Evolutionary conservation across 2,797 vertebrate species (phyloP).

Genomic region (Valencia hispanica): DNA sequence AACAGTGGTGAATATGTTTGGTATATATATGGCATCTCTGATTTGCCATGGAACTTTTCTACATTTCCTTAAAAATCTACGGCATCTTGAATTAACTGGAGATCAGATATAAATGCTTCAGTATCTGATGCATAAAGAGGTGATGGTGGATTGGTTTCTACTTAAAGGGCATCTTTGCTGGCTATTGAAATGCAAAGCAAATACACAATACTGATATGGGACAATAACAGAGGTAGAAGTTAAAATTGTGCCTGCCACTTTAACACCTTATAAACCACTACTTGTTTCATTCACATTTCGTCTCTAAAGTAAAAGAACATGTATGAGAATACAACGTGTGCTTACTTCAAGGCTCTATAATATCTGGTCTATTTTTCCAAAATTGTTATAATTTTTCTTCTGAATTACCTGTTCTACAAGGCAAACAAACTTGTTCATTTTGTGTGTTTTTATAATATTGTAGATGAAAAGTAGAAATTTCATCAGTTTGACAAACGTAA

Average conservation of each 20-base stretch:
- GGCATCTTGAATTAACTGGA: not conserved
- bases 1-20: not conserved
- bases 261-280: too few species aligned
- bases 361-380: not conserved
- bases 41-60: too few species aligned
- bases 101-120: not conserved
- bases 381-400: not conserved
- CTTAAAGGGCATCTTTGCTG: not conserved
- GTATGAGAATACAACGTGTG: not conserved
- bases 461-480: not conserved
- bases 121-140: not conserved
- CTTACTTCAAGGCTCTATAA: not conserved
- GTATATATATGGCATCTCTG: not conserved
- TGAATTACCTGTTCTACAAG: not conserved
- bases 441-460: not conserved
- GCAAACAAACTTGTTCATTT: not conserved
- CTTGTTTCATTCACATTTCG: not conserved
- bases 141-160: not conserved
- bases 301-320: not conserved
- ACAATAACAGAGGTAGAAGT: not conserved
- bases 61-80: not conserved
- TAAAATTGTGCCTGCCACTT: not conserved
- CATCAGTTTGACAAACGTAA: not conserved
- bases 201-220: not conserved
- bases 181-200: not conserved